A percentile compares a stretch with the other conserved stretches of the same genome.
These are phyloP conservation scores for Eupristina koningsbergeri DNA, from an alignment of 1,140 invertebrate species.

Conservation along the genomic window DNA sequence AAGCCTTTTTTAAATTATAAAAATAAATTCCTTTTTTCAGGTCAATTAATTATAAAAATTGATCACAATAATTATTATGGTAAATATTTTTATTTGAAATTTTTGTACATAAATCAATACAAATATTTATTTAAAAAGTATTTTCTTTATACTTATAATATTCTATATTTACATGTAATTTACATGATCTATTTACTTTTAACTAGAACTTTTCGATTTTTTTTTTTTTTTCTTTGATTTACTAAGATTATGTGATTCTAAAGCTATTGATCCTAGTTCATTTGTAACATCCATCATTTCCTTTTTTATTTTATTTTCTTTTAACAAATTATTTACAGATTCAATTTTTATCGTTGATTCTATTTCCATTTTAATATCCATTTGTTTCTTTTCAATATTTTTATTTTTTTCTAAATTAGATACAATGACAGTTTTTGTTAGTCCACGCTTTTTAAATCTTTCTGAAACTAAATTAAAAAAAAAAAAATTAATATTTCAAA, in stretches of 20 bases:
- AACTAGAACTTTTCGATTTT: constrained; percentile 26
- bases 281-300: constrained; percentile 62
- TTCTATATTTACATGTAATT: constrained; percentile 38
- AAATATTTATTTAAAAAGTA: constrained; percentile 11
- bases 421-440: constrained; percentile 5
- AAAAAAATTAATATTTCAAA: constrained; percentile 44
- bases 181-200: constrained; percentile 22
- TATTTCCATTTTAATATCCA: constrained; percentile 61
- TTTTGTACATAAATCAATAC: not conserved
- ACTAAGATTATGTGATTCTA: constrained; percentile 45
- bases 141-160: constrained; percentile 20
- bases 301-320: constrained; percentile 24
- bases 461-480: constrained; percentile 54
- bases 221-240: constrained; percentile 51
- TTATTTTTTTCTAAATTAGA: not conserved
- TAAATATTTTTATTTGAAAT: not conserved
- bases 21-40: constrained; percentile 5
- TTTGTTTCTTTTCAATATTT: constrained; percentile 52
- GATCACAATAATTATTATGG: not conserved
- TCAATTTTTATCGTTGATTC: too few relatives aligned
- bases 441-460: constrained; percentile 52
- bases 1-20: constrained; percentile 21
- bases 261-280: constrained; percentile 54
- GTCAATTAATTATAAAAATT: constrained; percentile 13
- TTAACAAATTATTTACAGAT: constrained; percentile 5